A percentile compares a stretch with the other conserved stretches of the same genome.
These are phyloP conservation scores for Octomys mimax DNA, from an alignment of 2,797 vertebrate genomes.

Conservation along the genomic window DNA sequence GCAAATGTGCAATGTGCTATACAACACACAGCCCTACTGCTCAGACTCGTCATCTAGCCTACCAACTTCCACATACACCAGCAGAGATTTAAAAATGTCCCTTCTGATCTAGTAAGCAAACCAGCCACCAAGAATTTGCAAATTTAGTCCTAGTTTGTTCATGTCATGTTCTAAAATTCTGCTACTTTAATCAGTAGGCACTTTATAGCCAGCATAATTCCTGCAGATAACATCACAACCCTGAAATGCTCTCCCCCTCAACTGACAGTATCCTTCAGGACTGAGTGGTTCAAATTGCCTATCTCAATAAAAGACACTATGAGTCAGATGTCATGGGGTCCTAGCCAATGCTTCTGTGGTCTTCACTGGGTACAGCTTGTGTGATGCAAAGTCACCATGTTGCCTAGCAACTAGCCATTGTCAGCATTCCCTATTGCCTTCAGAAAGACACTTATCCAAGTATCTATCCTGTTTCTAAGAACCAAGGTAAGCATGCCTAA, in stretches of 20 bases:
- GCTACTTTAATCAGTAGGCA: neutral
- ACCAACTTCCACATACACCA: slow-evolving; percentile 56
- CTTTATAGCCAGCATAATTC: neutral
- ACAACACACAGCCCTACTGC: neutral
- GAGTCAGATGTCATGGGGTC: neutral
- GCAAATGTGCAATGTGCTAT: slow-evolving; percentile 66
- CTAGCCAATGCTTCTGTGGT: neutral
- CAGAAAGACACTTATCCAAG: neutral
- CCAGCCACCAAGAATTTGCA: neutral
- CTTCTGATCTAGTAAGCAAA: slow-evolving; percentile 12
- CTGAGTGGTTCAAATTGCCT: neutral
- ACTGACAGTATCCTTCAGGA: slow-evolving; percentile 1
- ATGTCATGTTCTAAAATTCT: neutral
- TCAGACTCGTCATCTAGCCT: slow-evolving; percentile 50
- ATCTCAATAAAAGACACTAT: neutral
- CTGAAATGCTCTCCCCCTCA: neutral
- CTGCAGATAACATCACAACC: neutral
- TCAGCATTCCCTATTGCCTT: neutral
- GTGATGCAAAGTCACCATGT: neutral
- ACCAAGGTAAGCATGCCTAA: slow-evolving; percentile 27
- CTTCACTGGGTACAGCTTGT: neutral
- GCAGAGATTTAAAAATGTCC: slow-evolving; percentile 26
- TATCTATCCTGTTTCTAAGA: neutral
- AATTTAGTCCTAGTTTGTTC: neutral
- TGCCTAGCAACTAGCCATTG: neutral